Conservation (phyloP, 2,888 invertebrate genomes). For the Brachyptera putata region DNA sequence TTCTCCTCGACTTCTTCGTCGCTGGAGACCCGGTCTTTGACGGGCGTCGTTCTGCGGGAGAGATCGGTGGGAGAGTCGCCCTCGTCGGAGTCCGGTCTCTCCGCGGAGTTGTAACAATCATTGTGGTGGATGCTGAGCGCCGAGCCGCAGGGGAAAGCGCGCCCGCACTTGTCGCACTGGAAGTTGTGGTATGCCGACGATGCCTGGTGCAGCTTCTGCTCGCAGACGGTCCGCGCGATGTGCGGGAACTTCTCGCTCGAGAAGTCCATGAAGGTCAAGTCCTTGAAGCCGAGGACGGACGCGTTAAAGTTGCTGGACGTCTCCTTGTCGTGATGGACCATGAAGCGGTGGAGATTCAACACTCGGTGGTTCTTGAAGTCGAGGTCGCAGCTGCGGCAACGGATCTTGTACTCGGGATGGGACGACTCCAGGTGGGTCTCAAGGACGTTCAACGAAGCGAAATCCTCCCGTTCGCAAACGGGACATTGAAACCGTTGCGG, state of each 20-base stretch:
- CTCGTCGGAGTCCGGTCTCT: constrained; percentile 33
- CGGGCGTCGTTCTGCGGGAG: constrained; percentile 38
- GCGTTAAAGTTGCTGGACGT: not conserved
- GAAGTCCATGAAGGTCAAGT: constrained; percentile 74
- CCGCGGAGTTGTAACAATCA: constrained; percentile 43
- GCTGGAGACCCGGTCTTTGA: constrained; percentile 1
- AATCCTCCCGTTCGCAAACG: constrained; percentile 59
- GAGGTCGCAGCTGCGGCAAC: constrained; percentile 69
- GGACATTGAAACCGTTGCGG: constrained; percentile 49
- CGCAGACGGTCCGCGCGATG: constrained; percentile 69
- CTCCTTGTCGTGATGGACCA: constrained; percentile 49
- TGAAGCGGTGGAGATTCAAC: constrained; percentile 64
- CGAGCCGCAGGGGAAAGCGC: constrained; percentile 66
- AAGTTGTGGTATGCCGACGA: constrained; percentile 56
- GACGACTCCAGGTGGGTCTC: constrained; percentile 61
- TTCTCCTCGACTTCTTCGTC: constrained; percentile 52
- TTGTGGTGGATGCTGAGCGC: constrained; percentile 64
- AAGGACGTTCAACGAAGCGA: constrained; percentile 54
- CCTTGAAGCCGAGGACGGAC: constrained; percentile 60
- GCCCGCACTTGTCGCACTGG: constrained; percentile 64
- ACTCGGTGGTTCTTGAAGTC: constrained; percentile 69
- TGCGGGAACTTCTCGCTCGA: constrained; percentile 74
- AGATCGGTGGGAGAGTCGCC: constrained; percentile 42
- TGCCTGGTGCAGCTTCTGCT: constrained; percentile 57
- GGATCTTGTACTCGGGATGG: constrained; percentile 62